Percentiles rank a stretch among this genome's conserved stretches.
Conservation (phyloP, 30 jellyfish, hydroid and myxozoan species). For the Aurelia aurita complex sp. Pacific region DNA sequence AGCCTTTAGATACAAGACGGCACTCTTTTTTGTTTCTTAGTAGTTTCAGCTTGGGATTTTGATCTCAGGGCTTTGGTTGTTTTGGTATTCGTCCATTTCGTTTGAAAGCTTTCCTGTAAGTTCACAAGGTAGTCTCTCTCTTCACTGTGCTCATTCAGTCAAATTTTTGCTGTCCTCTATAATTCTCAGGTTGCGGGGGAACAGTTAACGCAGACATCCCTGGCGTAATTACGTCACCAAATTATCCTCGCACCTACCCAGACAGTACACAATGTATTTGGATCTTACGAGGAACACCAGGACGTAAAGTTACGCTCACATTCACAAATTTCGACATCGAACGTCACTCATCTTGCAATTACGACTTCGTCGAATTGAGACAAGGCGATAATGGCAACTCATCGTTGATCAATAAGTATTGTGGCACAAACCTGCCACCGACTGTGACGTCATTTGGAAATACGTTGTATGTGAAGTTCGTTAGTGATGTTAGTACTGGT, state of each 20-base stretch:
- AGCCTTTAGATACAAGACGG: no score
- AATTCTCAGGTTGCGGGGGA: constrained; percentile 81
- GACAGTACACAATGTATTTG: constrained; percentile 65
- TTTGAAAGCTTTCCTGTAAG: no score
- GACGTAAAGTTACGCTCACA: constrained; percentile 62
- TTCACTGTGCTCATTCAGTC: no score
- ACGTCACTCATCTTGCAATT: constrained; percentile 36
- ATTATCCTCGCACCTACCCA: constrained; percentile 71
- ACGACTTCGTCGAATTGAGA: constrained; percentile 76
- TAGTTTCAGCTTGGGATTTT: no score
- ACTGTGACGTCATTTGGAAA: constrained; percentile 73
- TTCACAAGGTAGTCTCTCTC: no score
- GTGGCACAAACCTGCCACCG: constrained; percentile 72
- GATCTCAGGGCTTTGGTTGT: no score
- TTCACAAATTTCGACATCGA: constrained; percentile 73
- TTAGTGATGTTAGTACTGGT: constrained; percentile 45
- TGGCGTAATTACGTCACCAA: constrained; percentile 70
- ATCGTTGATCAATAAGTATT: constrained; percentile 30
- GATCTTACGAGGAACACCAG: constrained; percentile 81
- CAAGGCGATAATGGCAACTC: constrained; percentile 51
- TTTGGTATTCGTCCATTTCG: no score
- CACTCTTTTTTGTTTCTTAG: no score
- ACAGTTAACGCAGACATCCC: constrained; percentile 55
- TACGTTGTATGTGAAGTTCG: constrained; percentile 50
- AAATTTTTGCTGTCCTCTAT: no score